Evolutionary conservation across 2,888 invertebrate genomes (phyloP), one percentile per base, ranked within the genome.

Genomic region (Scaptomyza parva): DNA sequence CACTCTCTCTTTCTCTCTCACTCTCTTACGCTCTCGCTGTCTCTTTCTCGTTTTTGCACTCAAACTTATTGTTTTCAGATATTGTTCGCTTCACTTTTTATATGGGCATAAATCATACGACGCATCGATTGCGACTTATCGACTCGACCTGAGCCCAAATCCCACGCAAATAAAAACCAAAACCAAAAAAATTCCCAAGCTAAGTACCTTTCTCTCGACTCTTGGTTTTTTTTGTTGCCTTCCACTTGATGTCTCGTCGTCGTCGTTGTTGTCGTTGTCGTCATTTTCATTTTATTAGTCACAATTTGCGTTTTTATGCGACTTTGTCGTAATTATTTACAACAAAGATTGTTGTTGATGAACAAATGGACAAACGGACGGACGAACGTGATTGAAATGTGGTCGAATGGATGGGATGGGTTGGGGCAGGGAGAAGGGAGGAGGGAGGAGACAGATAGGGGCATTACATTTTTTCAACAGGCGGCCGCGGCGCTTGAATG

Each of bases 281-380:
- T 53, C 61, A 47, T 69, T 61, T 69, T 70, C 53, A 58, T 59
- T 64, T 71, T 80, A 80, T 83, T 71, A 77, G 78, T 83, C 71
- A 75, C 69, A 71, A 77, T 71, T 80, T 65, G 75, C 62, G 67
- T 78, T 71, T 75, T 71, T 65, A 63, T 70, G 65, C 66, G 71
- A 71, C 66, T 60, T 68, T 53, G 63, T 24, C 64, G 75, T 84
- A 86, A 84, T 82, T 86, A 80, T 78, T 86, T 86, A 78, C 86
- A 86, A 67, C 53, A 65, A 71, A 67, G 70, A 69, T 70, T 78
- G 64, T 68, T 58, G 69, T n/a, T n/a, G n/a, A n/a, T n/a, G n/a
- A n/a, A n/a, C n/a, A n/a, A n/a, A 64, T 59, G 58, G 48, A 33
- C 53, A 37, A 35, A 35, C 39, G 43, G 39, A 37, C 53, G 72